Conservation (phyloP, 2,113 vertebrate genomes). For the Emydocephalus ijimae region DNA sequence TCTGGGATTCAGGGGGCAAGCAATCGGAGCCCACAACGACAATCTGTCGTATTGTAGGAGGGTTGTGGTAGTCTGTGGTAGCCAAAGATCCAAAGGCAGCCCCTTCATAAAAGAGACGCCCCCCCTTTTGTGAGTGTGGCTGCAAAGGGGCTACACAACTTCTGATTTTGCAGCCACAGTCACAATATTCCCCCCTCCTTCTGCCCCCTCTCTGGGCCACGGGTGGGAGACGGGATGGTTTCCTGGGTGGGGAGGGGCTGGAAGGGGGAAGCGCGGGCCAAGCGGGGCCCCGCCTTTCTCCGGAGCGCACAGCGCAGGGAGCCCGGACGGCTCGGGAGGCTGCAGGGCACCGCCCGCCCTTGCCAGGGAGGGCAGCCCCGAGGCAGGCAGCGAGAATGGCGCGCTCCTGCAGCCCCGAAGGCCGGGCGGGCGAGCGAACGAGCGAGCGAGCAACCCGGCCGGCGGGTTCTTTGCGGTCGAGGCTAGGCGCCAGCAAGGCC, state of each 20-base stretch:
- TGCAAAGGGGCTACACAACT: too few relatives aligned
- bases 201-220: background rate
- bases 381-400: background rate
- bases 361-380: conserved; percentile 17
- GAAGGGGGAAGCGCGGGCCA: background rate
- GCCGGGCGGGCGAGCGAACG: background rate
- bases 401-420: conserved; percentile 10
- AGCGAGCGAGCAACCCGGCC: conserved; percentile 9
- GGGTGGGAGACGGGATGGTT: conserved; percentile 1
- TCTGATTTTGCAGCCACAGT: too few relatives aligned
- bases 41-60: too few relatives aligned
- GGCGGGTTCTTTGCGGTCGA: background rate
- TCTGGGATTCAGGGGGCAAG: too few relatives aligned
- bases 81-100: too few relatives aligned
- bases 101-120: too few relatives aligned
- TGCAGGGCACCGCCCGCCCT: conserved; percentile 46
- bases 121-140: too few relatives aligned
- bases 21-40: too few relatives aligned
- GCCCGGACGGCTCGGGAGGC: conserved; percentile 27
- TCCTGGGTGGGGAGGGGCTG: background rate
- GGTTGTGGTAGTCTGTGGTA: too few relatives aligned
- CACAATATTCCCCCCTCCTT: too few relatives aligned
- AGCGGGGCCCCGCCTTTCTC: conserved; percentile 18
- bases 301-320: conserved; percentile 5
- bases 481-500: conserved; percentile 32